Percentiles rank a stretch among this genome's conserved stretches.
Evolutionary conservation across 2,888 invertebrate species (phyloP).

Genomic region (Aproaerema taeniolella): DNA sequence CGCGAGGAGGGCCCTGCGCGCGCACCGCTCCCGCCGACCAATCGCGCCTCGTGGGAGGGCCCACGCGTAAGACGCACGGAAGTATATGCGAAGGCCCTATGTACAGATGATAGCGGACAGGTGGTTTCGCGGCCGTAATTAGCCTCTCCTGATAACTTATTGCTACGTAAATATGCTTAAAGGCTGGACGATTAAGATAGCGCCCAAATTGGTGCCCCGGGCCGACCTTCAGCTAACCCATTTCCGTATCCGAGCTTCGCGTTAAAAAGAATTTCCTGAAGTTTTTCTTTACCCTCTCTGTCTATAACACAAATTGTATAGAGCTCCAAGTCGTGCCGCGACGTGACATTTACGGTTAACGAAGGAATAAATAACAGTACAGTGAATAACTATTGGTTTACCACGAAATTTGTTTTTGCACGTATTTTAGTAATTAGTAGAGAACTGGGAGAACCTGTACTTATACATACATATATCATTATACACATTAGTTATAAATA

Average conservation of each 20-base stretch:
- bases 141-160: constrained; percentile 73
- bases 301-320: too few relatives aligned
- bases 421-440: too few relatives aligned
- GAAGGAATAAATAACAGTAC: too few relatives aligned
- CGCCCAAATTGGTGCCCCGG: constrained; percentile 26
- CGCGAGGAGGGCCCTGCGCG: constrained; percentile 73
- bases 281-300: too few relatives aligned
- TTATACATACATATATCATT: too few relatives aligned
- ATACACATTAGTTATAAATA: too few relatives aligned
- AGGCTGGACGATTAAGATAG: constrained; percentile 66
- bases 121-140: constrained; percentile 75
- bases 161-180: constrained; percentile 70
- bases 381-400: too few relatives aligned
- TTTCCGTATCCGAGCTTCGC: background rate
- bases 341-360: too few relatives aligned
- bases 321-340: too few relatives aligned
- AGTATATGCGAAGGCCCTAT: constrained; percentile 78
- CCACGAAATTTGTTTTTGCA: too few relatives aligned
- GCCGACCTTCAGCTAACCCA: constrained; percentile 1
- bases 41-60: constrained; percentile 64
- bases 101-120: constrained; percentile 76
- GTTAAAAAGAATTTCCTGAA: too few relatives aligned
- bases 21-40: constrained; percentile 57
- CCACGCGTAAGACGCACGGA: constrained; percentile 74
- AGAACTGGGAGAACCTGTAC: too few relatives aligned